Evolutionary conservation across 1,140 invertebrate species (phyloP).

Genomic region (Hypothenemus hampei): DNA sequence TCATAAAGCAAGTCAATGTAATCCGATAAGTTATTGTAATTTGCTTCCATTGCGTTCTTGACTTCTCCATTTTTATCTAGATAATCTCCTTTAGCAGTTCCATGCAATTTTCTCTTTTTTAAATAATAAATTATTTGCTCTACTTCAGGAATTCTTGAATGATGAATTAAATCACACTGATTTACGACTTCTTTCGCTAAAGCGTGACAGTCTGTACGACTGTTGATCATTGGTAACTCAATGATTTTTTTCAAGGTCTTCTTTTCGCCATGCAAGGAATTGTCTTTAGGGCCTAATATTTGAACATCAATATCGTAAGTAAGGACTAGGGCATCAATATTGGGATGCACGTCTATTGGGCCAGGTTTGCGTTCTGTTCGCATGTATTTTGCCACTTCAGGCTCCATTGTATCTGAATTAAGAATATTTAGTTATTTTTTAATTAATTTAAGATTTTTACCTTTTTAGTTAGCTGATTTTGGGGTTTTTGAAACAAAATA

Average conservation of each 20-base stretch:
- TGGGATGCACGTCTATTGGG: constrained; percentile 84
- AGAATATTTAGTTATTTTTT: background rate
- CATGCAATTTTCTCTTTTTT: constrained; percentile 66
- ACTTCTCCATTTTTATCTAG: constrained; percentile 30
- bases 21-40: constrained; percentile 80
- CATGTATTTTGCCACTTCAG: constrained; percentile 57
- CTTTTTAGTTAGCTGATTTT: no score
- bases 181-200: constrained; percentile 83
- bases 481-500: no score
- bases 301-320: constrained; percentile 86
- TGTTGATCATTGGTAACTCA: constrained; percentile 75
- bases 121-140: constrained; percentile 90
- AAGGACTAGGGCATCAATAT: constrained; percentile 83
- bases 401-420: constrained; percentile 48
- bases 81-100: constrained; percentile 30
- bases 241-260: constrained; percentile 84
- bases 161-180: constrained; percentile 85
- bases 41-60: constrained; percentile 45
- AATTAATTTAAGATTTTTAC: background rate
- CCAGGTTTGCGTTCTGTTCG: constrained; percentile 73
- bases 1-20: constrained; percentile 98
- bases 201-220: constrained; percentile 71
- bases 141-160: constrained; percentile 76
- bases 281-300: constrained; percentile 75
- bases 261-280: constrained; percentile 79